Evolutionary conservation across 2,888 invertebrate species (phyloP).

Genomic region (Dynastes hyllus): DNA sequence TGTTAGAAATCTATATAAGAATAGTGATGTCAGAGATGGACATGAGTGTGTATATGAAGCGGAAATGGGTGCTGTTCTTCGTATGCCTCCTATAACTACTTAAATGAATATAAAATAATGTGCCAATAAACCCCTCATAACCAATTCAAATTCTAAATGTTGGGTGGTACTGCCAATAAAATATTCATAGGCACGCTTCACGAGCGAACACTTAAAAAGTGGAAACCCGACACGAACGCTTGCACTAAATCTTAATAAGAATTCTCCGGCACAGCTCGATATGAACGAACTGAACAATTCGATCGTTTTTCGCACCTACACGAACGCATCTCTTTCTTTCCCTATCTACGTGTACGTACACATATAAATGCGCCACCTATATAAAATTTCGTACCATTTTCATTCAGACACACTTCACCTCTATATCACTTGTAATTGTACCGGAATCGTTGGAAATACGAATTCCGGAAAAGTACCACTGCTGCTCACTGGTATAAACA

Average conservation of each 20-base stretch:
- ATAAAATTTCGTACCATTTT: not conserved
- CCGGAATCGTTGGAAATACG: constrained; percentile 18
- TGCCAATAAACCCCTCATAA: constrained; percentile 15
- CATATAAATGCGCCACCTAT: not conserved
- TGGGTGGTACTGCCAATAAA: constrained; percentile 17
- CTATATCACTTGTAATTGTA: constrained; percentile 9
- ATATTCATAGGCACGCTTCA: constrained; percentile 28
- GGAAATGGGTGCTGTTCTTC: no score
- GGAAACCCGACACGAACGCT: constrained; percentile 17
- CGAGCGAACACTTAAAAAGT: constrained; percentile 26
- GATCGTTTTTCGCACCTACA: constrained; percentile 10
- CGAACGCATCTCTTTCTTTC: not conserved
- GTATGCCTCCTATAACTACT: not conserved
- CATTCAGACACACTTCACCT: constrained; percentile 10
- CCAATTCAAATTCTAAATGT: constrained; percentile 23
- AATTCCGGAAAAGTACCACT: constrained; percentile 6
- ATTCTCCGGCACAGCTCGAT: constrained; percentile 33
- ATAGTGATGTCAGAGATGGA: no score
- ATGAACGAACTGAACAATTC: constrained; percentile 10
- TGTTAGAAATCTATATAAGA: no score
- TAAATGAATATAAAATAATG: constrained; percentile 5
- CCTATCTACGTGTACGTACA: not conserved
- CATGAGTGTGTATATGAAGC: no score
- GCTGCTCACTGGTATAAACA: not conserved
- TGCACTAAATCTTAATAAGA: constrained; percentile 38